Conservation (phyloP, 2,888 invertebrate species). For the Scaptomyza tumidula region DNA sequence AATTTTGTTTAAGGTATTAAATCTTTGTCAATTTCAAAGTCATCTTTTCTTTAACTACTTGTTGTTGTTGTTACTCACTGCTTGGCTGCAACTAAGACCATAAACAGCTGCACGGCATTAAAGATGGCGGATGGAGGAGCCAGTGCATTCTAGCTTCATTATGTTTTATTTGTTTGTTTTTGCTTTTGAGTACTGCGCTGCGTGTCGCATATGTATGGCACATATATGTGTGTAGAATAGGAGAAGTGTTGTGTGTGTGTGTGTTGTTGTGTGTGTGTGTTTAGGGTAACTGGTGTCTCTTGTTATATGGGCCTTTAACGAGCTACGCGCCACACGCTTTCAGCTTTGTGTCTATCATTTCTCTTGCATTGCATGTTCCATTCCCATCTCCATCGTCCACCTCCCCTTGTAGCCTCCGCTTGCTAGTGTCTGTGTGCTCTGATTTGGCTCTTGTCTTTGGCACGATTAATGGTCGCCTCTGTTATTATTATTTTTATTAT, state of each 20-base stretch:
- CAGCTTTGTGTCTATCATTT: conserved; percentile 51
- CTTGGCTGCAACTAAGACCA: conserved; percentile 37
- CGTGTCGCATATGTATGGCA: conserved; percentile 48
- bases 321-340: conserved; percentile 45
- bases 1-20: neutral
- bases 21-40: neutral
- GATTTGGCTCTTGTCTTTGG: conserved; percentile 66
- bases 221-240: neutral
- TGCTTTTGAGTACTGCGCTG: conserved; percentile 19
- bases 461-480: conserved; percentile 74
- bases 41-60: neutral
- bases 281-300: conserved; percentile 35
- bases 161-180: conserved; percentile 65
- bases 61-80: conserved; percentile 4
- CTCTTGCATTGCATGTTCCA: conserved; percentile 21
- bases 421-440: conserved; percentile 50
- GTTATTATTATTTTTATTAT: conserved; percentile 76
- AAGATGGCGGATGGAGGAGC: conserved; percentile 5
- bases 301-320: conserved; percentile 69
- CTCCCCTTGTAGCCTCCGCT: neutral
- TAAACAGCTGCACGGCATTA: conserved; percentile 42
- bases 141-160: conserved; percentile 52
- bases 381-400: neutral
- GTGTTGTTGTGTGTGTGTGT: neutral
- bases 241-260: neutral